Base-by-base conservation (phyloP, 2,888 invertebrate genomes). In the Theretra japonica region DNA sequence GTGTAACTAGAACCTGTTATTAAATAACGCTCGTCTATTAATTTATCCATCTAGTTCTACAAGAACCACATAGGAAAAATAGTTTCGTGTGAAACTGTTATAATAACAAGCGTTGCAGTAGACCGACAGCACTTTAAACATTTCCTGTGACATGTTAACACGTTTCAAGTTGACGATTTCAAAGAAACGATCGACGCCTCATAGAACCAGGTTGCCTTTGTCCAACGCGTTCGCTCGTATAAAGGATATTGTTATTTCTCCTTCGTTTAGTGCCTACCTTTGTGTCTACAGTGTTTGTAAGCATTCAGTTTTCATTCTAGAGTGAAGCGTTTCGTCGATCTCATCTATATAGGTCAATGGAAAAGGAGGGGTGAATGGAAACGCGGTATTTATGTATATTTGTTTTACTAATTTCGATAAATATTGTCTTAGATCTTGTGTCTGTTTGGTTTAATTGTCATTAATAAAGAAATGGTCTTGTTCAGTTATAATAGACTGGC, bases 161-260 rank as follows among this genome's bases (percentile, higher is more conserved):
- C 81, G 79, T 77, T 78, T 75, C 76, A 78, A 75, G 76, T 80
- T 80, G 81, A 76, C 79, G 78, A 78, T 80, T 85, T 82, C 83
- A 82, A 79, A 82, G 83, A 85, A 85, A 76, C 78, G 73, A 74
- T 77, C 79, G 76, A 77, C 75, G 74, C 73, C 65, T 69, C 56
- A 60, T 8, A 62, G 69, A 73, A 69, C 74, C n/a, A 74, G 73
- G 57, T 23, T 72, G 77, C 77, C 79, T 79, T 77, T 77, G 50
- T 73, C 72, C 56, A 74, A 71, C 62, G 53, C 62, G 70, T 75
- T 80, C 71, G 74, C 79, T 77, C 77, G 75, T 81, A 83, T 84
- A 84, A 82, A 83, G 80, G 79, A 83, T 84, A 86, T 82, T 84
- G 82, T 86, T 85, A 86, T 87, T 85, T 84, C 80, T 83, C 77